Conservation (phyloP, 2,888 invertebrate species). For the Yponomeuta plumbellus region DNA sequence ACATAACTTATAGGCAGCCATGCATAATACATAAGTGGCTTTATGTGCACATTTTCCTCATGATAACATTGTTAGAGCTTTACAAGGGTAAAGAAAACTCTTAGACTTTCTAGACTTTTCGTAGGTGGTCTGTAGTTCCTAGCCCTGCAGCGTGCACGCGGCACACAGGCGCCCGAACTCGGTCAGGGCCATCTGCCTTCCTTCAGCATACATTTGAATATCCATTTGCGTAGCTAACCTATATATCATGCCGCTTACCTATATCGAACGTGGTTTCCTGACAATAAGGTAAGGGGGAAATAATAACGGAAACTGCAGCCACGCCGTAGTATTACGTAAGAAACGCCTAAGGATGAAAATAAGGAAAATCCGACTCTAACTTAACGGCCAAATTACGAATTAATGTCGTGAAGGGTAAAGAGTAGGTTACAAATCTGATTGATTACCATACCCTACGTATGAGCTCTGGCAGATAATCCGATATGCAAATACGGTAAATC, state of each 20-base stretch:
- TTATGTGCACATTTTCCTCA: not conserved
- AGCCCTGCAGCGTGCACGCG: not conserved
- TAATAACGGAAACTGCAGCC: not conserved
- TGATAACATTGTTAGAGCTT: not conserved
- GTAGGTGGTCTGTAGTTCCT: not conserved
- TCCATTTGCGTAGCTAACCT: slow-evolving; percentile 24
- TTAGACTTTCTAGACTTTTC: not conserved
- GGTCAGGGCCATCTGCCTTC: slow-evolving; percentile 25
- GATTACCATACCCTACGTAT: not conserved
- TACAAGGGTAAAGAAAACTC: not conserved
- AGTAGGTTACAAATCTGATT: not conserved
- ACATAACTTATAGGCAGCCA: not conserved
- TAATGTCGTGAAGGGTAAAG: not conserved
- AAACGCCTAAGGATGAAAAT: not conserved
- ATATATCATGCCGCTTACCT: not conserved
- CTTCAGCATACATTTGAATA: slow-evolving; percentile 38
- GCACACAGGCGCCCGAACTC: slow-evolving; percentile 7
- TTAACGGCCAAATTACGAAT: not conserved
- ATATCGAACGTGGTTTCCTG: not conserved
- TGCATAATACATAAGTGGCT: not conserved
- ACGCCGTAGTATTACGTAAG: not conserved
- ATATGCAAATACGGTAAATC: not conserved
- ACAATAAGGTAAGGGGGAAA: not conserved
- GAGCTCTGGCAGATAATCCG: not conserved
- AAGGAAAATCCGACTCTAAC: not conserved